A percentile compares a stretch with the other conserved stretches of the same genome.
Conservation (phyloP, 2,888 invertebrate genomes). For the Platynereis dumerilii region DNA sequence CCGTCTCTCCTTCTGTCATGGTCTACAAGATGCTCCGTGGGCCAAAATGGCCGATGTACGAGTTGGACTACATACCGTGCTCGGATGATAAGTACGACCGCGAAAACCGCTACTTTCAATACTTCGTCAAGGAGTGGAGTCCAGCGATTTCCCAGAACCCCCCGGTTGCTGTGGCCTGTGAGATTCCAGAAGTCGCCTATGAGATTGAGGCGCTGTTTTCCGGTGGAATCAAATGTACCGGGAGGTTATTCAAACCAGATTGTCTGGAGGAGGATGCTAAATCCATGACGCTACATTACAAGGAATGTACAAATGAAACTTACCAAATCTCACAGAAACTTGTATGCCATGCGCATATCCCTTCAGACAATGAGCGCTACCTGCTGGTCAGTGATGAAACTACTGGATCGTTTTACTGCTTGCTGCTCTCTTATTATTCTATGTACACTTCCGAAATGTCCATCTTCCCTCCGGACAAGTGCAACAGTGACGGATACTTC, state of each 20-base stretch:
- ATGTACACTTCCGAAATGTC: too few species aligned
- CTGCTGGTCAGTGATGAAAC: too few species aligned
- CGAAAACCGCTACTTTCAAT: conserved; percentile 2
- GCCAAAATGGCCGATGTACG: not conserved
- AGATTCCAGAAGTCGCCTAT: not conserved
- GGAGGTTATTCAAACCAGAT: not conserved
- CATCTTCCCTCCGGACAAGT: too few species aligned
- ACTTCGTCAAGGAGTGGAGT: conserved; percentile 3
- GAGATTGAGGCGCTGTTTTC: not conserved
- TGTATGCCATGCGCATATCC: too few species aligned
- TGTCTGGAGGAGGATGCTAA: not conserved
- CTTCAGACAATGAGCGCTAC: too few species aligned
- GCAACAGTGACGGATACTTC: too few species aligned
- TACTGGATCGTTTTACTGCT: too few species aligned
- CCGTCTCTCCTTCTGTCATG: not conserved
- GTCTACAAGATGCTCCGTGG: conserved; percentile 2
- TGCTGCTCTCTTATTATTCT: too few species aligned
- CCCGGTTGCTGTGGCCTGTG: not conserved
- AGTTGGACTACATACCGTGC: not conserved
- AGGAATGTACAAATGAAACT: too few species aligned
- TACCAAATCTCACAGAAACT: too few species aligned
- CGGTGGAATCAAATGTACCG: not conserved
- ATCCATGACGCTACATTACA: too few species aligned
- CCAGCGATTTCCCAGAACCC: not conserved
- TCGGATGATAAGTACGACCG: not conserved